Percentiles rank a stretch among this genome's conserved stretches.
Conservation (phyloP, 2,113 vertebrate species). For the Alouatta palliata region DNA sequence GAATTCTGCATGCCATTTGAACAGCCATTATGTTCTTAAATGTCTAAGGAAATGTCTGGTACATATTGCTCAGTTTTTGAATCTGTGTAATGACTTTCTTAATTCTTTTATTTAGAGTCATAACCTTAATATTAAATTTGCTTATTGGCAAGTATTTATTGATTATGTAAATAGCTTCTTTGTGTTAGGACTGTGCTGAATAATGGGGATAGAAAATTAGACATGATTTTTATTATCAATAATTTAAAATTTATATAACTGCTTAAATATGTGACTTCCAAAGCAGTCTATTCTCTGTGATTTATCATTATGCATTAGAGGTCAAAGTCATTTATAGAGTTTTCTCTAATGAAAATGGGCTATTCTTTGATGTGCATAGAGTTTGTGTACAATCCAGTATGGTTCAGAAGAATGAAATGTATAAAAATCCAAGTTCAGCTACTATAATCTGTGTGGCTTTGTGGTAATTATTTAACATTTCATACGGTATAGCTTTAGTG, state of each 20-base stretch:
- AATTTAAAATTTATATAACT: neutral
- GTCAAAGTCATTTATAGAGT: neutral
- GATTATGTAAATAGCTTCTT: neutral
- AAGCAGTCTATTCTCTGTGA: neutral
- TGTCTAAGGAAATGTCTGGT: neutral
- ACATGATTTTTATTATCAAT: neutral
- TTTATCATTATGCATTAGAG: neutral
- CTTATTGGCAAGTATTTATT: neutral
- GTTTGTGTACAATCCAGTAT: neutral
- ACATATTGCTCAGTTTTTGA: neutral
- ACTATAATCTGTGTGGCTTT: neutral
- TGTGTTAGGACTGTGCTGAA: neutral
- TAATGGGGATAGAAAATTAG: neutral
- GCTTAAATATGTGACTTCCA: neutral
- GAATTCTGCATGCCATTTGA: neutral
- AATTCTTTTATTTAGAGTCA: conserved; percentile 11
- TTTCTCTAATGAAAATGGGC: neutral
- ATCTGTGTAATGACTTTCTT: neutral
- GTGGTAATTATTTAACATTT: neutral
- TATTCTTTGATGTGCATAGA: neutral
- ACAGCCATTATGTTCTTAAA: neutral
- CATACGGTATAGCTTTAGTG: neutral
- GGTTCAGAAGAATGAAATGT: neutral
- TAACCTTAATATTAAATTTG: neutral
- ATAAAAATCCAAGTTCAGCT: neutral